These are phyloP conservation scores for Cygnus buccinator DNA, from an alignment of 2,113 vertebrate genomes.

Conservation along the genomic window DNA sequence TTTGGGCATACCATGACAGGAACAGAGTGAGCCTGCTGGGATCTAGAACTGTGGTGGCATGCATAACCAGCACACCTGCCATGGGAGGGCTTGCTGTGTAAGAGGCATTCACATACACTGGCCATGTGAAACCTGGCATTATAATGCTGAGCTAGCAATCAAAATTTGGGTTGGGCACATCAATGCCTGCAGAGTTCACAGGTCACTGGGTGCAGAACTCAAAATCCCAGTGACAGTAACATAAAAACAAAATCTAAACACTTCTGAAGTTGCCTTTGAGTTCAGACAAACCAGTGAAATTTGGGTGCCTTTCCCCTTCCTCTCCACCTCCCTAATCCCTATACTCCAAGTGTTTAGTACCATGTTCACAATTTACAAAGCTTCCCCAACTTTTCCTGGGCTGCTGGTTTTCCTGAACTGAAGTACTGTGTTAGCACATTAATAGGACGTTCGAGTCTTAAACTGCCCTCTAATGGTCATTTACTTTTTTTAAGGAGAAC, in stretches of 20 bases:
- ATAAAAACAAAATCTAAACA: neutral
- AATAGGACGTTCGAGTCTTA: neutral
- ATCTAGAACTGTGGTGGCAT: neutral
- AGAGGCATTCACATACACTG: rapidly evolving
- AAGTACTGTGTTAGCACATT: neutral
- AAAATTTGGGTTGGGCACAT: neutral
- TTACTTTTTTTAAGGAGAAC: neutral
- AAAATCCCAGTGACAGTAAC: neutral
- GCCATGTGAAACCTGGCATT: rapidly evolving
- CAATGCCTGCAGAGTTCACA: neutral
- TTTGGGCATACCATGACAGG: neutral
- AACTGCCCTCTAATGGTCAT: neutral
- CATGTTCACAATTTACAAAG: neutral
- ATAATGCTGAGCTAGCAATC: neutral
- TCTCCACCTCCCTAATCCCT: neutral
- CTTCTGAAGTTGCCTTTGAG: neutral
- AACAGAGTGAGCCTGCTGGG: neutral
- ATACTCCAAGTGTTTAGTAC: neutral
- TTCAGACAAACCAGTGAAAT: neutral
- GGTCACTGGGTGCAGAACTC: neutral
- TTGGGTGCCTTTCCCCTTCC: neutral
- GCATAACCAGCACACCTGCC: neutral
- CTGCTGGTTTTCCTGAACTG: neutral
- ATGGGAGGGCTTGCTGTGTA: neutral
- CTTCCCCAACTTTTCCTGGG: neutral